A percentile compares a stretch with the other conserved stretches of the same genome.
These are phyloP conservation scores for Galerucella pusilla DNA, from an alignment of 2,888 invertebrate genomes.

Conservation along the genomic window DNA sequence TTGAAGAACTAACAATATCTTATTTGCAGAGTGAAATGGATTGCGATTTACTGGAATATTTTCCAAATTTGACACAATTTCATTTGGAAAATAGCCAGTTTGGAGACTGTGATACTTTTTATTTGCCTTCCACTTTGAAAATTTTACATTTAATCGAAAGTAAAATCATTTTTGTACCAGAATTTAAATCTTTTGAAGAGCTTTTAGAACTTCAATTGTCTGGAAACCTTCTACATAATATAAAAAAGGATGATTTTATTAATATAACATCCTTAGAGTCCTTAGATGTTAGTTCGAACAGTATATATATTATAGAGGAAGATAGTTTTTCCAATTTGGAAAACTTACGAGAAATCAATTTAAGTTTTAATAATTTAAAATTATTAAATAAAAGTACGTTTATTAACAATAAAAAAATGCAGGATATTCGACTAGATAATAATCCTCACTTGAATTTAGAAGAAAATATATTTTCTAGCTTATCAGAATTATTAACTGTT, in stretches of 20 bases:
- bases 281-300: slow-evolving; percentile 78
- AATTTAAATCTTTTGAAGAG: slow-evolving; percentile 72
- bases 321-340: slow-evolving; percentile 67
- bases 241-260: slow-evolving; percentile 71
- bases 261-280: slow-evolving; percentile 73
- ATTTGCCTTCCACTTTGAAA: slow-evolving; percentile 71
- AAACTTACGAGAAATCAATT: slow-evolving; percentile 49
- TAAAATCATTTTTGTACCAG: slow-evolving; percentile 73
- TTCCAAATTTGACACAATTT: slow-evolving; percentile 47
- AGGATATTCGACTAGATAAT: slow-evolving; percentile 68
- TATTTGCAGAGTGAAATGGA: slow-evolving; percentile 28
- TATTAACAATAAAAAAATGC: slow-evolving; percentile 70
- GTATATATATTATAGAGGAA: slow-evolving; percentile 71
- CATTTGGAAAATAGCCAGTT: slow-evolving; percentile 48
- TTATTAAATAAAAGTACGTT: slow-evolving; percentile 72
- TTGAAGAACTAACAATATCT: slow-evolving; percentile 17
- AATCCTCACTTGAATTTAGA: slow-evolving; percentile 47
- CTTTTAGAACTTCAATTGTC: slow-evolving; percentile 74
- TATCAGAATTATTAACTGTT: slow-evolving; percentile 64
- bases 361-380: slow-evolving; percentile 61
- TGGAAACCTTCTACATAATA: slow-evolving; percentile 65
- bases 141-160: slow-evolving; percentile 78
- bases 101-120: slow-evolving; percentile 69
- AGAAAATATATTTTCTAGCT: slow-evolving; percentile 64
- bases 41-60: slow-evolving; percentile 47